Conservation (phyloP, 2,888 invertebrate species). For the Margaritifera margaritifera region DNA sequence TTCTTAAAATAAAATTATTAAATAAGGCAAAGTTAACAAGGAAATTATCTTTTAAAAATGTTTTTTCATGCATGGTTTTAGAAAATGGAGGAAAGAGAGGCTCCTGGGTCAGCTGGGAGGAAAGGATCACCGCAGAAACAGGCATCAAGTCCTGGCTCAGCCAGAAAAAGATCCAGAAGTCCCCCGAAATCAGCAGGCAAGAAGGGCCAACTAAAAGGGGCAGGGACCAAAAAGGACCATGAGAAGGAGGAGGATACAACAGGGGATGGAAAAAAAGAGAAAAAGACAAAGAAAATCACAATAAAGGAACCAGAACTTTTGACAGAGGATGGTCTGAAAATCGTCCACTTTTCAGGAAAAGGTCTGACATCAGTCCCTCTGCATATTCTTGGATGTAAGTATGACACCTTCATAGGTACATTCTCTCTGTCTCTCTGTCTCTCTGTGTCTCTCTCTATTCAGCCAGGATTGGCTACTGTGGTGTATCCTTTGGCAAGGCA, state of each 20-base stretch:
- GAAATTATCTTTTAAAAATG: too few relatives aligned
- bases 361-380: conserved; percentile 64
- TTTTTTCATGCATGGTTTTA: too few relatives aligned
- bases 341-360: conserved; percentile 62
- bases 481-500: neutral
- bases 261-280: conserved; percentile 1
- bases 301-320: conserved; percentile 47
- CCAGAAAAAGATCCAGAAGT: conserved; percentile 16
- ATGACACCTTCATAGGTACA: neutral
- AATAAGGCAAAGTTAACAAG: too few relatives aligned
- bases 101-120: conserved; percentile 1
- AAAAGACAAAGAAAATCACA: conserved; percentile 40
- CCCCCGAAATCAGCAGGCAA: conserved; percentile 37
- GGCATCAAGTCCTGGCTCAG: too few relatives aligned
- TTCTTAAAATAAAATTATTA: too few relatives aligned
- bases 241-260: conserved; percentile 1
- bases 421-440: too few relatives aligned
- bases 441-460: too few relatives aligned
- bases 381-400: conserved; percentile 57
- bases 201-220: conserved; percentile 5
- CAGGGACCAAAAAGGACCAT: neutral
- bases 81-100: conserved; percentile 5
- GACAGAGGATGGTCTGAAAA: conserved; percentile 55
- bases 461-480: too few relatives aligned
- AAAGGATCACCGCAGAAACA: conserved; percentile 4